Evolutionary conservation across 2,797 vertebrate species (phyloP).

Genomic region (Tenualosa thibaudeaui): DNA sequence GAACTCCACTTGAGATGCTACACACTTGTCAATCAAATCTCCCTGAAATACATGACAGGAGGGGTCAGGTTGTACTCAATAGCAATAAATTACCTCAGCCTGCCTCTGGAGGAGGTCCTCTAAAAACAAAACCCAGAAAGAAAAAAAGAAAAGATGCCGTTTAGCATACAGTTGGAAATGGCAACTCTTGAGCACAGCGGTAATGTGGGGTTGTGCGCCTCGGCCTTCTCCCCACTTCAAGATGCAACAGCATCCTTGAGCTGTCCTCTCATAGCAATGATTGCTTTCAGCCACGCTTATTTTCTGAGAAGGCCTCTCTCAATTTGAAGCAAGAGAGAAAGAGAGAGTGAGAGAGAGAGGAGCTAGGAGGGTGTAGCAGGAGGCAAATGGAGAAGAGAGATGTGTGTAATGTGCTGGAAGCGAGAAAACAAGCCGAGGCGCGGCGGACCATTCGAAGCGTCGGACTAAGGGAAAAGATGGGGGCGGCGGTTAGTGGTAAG

Average conservation of each 20-base stretch:
- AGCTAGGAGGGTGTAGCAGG: background rate
- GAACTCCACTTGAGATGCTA: background rate
- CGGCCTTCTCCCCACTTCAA: background rate
- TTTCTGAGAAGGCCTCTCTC: constrained; percentile 5
- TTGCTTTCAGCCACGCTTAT: constrained; percentile 3
- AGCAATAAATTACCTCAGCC: constrained; percentile 1
- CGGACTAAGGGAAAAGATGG: background rate
- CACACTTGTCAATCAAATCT: background rate
- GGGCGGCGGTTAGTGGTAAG: background rate
- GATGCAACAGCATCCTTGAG: background rate
- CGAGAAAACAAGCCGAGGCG: constrained; percentile 7
- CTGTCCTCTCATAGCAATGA: background rate
- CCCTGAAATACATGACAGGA: background rate
- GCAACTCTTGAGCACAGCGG: background rate
- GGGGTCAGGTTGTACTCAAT: background rate
- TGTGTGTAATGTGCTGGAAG: constrained; percentile 1
- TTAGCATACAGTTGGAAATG: background rate
- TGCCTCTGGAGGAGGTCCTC: background rate
- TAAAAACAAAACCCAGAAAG: background rate
- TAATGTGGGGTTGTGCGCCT: background rate
- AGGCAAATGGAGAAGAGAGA: background rate
- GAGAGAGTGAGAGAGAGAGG: background rate
- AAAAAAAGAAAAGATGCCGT: background rate
- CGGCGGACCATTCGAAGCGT: background rate
- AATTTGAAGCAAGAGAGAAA: background rate